Conservation (phyloP, 2,113 vertebrate species). For the Phodopus roborovskii region DNA sequence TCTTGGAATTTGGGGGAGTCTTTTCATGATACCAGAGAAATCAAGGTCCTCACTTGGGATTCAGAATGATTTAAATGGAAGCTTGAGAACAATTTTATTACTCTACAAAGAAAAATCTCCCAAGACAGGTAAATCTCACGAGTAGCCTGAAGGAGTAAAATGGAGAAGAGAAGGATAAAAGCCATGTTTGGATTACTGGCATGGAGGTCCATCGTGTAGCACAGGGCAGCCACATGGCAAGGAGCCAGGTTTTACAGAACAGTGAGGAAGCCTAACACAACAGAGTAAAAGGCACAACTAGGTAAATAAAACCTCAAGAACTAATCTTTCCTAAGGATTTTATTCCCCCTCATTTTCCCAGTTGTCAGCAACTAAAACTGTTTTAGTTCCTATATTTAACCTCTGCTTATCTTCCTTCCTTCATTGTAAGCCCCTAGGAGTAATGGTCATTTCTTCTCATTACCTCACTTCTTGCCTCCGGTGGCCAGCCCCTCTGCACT, state of each 20-base stretch:
- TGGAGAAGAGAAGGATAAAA: not conserved
- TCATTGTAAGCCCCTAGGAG: not conserved
- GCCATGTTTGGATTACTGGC: not conserved
- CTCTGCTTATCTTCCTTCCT: not conserved
- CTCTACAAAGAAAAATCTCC: not conserved
- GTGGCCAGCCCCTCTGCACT: not conserved
- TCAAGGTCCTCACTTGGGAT: not conserved
- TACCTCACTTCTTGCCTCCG: not conserved
- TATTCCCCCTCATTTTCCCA: not conserved
- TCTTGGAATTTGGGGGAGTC: not conserved
- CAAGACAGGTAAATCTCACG: not conserved
- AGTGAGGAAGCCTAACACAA: not conserved
- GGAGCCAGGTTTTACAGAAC: too few relatives aligned
- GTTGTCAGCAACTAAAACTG: not conserved
- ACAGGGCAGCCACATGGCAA: not conserved
- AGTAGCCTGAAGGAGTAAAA: not conserved
- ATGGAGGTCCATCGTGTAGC: not conserved
- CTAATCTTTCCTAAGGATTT: not conserved
- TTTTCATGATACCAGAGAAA: not conserved
- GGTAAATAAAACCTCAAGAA: not conserved
- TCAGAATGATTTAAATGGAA: not conserved
- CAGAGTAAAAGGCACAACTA: not conserved
- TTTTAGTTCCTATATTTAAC: conserved; percentile 8
- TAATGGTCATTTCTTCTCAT: not conserved
- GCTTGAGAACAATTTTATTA: not conserved